Percentiles rank a stretch among this genome's conserved stretches.
phyloP scores from a whole-genome alignment of 2,113 vertebrate species.

The Pao palembangensis region DNA sequence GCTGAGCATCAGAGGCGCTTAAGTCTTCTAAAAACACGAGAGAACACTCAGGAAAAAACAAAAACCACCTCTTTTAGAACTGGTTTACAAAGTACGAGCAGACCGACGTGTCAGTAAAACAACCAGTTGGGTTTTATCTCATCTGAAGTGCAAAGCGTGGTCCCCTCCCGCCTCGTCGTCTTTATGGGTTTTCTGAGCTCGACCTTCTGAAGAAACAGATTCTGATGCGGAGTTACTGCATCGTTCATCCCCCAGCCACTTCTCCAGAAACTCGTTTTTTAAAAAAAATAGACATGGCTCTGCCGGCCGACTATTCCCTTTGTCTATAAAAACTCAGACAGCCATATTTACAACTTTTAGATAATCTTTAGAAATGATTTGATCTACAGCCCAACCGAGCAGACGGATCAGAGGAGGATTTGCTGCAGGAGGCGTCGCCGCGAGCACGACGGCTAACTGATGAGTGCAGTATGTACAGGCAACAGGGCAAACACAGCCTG shows the following conservation, averaged over 20 bases:
- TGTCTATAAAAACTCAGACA: conserved; percentile 70
- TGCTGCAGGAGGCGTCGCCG: conserved; percentile 51
- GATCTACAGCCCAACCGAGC: conserved; percentile 17
- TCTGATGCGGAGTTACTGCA: background rate
- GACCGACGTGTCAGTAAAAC: conserved; percentile 55
- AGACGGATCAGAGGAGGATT: conserved; percentile 2
- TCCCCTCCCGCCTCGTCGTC: conserved; percentile 22
- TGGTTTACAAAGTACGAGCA: conserved; percentile 53
- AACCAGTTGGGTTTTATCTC: conserved; percentile 38
- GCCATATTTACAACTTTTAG: conserved; percentile 70
- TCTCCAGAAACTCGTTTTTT: conserved; percentile 69
- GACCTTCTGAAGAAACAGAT: background rate
- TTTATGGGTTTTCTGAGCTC: background rate
- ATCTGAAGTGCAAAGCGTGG: conserved; percentile 59
- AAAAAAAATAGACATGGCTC: conserved; percentile 79
- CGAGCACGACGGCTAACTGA: conserved; percentile 44
- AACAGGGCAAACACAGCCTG: conserved; percentile 33
- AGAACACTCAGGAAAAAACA: conserved; percentile 43
- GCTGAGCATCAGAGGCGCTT: conserved; percentile 44
- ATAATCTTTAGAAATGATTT: conserved; percentile 49
- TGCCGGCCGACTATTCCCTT: conserved; percentile 67
- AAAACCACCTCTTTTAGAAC: conserved; percentile 59
- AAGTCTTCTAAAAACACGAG: conserved; percentile 59
- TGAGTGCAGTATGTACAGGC: conserved; percentile 63
- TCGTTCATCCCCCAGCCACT: conserved; percentile 55